These are phyloP conservation scores for Orius insidiosus DNA, from an alignment of 1,140 invertebrate species.

Conservation along the genomic window DNA sequence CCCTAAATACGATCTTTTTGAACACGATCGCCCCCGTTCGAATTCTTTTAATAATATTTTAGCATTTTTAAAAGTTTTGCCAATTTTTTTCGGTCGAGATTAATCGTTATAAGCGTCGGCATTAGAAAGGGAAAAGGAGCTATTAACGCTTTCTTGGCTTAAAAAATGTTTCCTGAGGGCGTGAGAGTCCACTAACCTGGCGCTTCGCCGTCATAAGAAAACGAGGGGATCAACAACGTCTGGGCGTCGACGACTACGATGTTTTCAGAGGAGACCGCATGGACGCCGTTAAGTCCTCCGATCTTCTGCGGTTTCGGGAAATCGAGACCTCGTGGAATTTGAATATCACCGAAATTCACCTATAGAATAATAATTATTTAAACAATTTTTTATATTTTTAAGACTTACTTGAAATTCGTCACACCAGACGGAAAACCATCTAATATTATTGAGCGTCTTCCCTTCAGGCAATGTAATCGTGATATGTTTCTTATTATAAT, in stretches of 20 bases:
- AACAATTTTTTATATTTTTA: not conserved
- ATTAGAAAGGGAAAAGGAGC: too few species aligned
- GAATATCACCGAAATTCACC: constrained; percentile 82
- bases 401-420: constrained; percentile 65
- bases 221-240: constrained; percentile 69
- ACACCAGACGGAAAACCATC: constrained; percentile 81
- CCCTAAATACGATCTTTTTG: too few species aligned
- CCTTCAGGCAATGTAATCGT: constrained; percentile 73
- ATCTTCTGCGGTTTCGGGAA: constrained; percentile 69
- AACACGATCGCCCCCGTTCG: too few species aligned
- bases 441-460: constrained; percentile 60
- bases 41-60: too few species aligned
- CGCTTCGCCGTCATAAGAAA: constrained; percentile 76
- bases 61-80: too few species aligned
- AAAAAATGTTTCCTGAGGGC: too few species aligned
- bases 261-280: constrained; percentile 65
- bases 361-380: constrained; percentile 25
- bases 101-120: too few species aligned
- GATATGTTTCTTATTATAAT: constrained; percentile 60
- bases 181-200: constrained; percentile 70
- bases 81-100: not conserved
- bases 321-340: constrained; percentile 57
- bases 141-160: too few species aligned
- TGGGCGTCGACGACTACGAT: constrained; percentile 79
- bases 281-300: constrained; percentile 52